Evolutionary conservation across 2,888 invertebrate genomes (phyloP).

Genomic region (Hanleya hanleyi): DNA sequence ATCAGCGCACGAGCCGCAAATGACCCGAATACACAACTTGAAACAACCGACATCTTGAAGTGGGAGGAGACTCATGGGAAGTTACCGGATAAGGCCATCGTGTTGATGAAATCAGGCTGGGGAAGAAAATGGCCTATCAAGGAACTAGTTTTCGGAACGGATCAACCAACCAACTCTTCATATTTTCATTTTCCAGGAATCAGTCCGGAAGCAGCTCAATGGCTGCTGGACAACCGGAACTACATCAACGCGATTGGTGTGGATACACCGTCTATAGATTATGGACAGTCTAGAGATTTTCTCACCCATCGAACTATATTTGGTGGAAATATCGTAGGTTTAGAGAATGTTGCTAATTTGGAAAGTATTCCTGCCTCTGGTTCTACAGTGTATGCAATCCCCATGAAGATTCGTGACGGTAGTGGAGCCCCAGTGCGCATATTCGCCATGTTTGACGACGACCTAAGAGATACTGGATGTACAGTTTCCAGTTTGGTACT

Average conservation of each 20-base stretch:
- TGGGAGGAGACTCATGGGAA: conserved; percentile 74
- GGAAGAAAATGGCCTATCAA: conserved; percentile 63
- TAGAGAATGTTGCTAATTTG: conserved; percentile 79
- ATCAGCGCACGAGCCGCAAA: conserved; percentile 42
- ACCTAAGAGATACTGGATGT: too few species aligned
- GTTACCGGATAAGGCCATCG: conserved; percentile 73
- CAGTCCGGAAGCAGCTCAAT: conserved; percentile 78
- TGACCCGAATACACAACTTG: conserved; percentile 55
- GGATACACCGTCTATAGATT: conserved; percentile 80
- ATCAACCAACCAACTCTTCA: conserved; percentile 29
- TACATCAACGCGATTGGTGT: conserved; percentile 78
- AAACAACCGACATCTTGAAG: conserved; percentile 67
- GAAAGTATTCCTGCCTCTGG: conserved; percentile 58
- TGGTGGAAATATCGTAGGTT: conserved; percentile 74
- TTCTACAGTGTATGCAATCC: conserved; percentile 74
- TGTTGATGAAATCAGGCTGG: conserved; percentile 75
- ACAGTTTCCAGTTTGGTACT: too few species aligned
- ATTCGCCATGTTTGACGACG: too few species aligned
- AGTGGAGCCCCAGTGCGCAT: conserved; percentile 80
- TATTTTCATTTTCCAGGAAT: conserved; percentile 70
- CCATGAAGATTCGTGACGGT: conserved; percentile 79
- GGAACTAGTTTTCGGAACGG: conserved; percentile 42
- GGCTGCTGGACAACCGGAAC: conserved; percentile 76
- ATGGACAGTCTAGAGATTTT: conserved; percentile 75
- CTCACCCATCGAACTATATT: conserved; percentile 77